These are phyloP conservation scores for Pantala flavescens DNA, from an alignment of 1,140 invertebrate genomes.

Conservation along the genomic window DNA sequence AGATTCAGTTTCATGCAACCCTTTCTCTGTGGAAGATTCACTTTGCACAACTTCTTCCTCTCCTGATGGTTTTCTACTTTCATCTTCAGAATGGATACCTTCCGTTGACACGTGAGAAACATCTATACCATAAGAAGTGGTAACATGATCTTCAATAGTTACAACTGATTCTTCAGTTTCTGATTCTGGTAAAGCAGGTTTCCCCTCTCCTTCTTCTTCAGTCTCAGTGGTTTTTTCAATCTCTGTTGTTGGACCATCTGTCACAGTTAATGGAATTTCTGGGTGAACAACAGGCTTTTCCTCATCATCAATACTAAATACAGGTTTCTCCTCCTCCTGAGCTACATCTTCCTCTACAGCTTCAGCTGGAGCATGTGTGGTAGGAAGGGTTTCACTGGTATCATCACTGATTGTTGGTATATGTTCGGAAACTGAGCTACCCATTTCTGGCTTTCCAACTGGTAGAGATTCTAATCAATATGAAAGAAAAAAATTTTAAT, in stretches of 20 bases:
- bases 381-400: background rate
- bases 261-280: slow-evolving; percentile 24
- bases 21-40: slow-evolving; percentile 19
- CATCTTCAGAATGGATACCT: background rate
- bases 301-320: slow-evolving; percentile 11
- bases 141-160: no score
- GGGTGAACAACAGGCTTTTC: slow-evolving; percentile 18
- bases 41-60: slow-evolving; percentile 9
- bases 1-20: background rate
- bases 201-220: slow-evolving; percentile 19
- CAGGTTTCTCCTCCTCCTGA: slow-evolving; percentile 18
- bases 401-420: background rate
- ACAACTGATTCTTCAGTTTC: slow-evolving; percentile 21
- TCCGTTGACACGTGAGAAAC: background rate
- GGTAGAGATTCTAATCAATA: background rate
- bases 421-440: slow-evolving; percentile 10
- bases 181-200: slow-evolving; percentile 19
- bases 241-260: slow-evolving; percentile 20
- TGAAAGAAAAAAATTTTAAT: background rate
- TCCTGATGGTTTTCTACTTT: slow-evolving; percentile 5
- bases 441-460: slow-evolving; percentile 12
- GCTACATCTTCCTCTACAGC: slow-evolving; percentile 16
- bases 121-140: slow-evolving; percentile 13
- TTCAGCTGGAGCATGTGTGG: background rate
- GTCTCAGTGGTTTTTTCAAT: background rate